phyloP scores from a whole-genome alignment of 2,113 vertebrate genomes.

The Erpornis zantholeuca region DNA sequence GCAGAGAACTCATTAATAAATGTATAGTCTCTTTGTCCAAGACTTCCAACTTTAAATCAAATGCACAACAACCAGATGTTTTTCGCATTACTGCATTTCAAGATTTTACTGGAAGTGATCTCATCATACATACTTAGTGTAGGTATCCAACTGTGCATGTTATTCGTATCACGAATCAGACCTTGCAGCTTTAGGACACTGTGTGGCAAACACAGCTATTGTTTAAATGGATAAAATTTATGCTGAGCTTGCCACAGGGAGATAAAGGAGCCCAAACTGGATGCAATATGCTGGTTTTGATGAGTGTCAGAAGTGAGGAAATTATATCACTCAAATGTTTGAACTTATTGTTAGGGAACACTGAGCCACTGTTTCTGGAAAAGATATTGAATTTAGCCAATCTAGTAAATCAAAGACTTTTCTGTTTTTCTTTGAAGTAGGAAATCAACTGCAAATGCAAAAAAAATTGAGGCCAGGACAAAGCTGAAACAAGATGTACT shows the following conservation, averaged over 20 bases:
- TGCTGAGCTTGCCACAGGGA: background rate
- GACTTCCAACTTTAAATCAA: constrained; percentile 75
- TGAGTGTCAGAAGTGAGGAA: constrained; percentile 47
- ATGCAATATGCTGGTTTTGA: constrained; percentile 21
- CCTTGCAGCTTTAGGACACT: constrained; percentile 39
- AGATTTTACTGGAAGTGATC: constrained; percentile 81
- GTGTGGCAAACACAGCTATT: constrained; percentile 23
- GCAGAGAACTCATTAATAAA: constrained; percentile 62
- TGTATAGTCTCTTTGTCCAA: constrained; percentile 50
- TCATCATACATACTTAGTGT: constrained; percentile 70
- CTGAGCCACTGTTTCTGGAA: constrained; percentile 39
- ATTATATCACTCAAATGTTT: constrained; percentile 20
- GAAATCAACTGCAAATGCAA: constrained; percentile 31
- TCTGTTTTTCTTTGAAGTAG: constrained; percentile 1
- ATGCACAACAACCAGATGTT: constrained; percentile 74
- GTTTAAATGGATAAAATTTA: constrained; percentile 43
- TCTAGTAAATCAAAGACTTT: constrained; percentile 28
- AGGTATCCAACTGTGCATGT: constrained; percentile 67
- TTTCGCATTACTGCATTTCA: constrained; percentile 73
- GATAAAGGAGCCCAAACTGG: constrained; percentile 4
- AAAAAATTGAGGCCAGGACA: background rate
- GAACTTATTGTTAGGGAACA: background rate
- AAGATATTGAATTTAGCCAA: constrained; percentile 9
- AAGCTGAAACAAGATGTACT: background rate
- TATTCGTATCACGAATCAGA: constrained; percentile 66